Percentiles rank a stretch among this genome's conserved stretches.
phyloP scores from a whole-genome alignment of 2,797 vertebrate genomes.

The Alcedo atthis region DNA sequence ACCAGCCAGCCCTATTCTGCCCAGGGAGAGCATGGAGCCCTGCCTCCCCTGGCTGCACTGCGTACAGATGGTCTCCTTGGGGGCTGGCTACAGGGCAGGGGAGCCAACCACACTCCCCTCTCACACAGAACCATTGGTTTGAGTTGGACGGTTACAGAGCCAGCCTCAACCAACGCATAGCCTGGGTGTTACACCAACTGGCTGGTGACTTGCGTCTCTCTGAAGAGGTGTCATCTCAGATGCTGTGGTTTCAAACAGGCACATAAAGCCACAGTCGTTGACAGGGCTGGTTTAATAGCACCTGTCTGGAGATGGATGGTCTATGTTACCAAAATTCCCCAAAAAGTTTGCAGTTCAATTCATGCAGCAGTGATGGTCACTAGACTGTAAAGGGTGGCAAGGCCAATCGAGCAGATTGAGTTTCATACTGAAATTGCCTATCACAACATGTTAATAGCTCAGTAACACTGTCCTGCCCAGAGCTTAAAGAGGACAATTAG shows the following conservation, averaged over 20 bases:
- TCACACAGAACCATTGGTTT: neutral
- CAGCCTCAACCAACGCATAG: rapidly evolving
- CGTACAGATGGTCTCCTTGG: neutral
- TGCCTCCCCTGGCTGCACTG: neutral
- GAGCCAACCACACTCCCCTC: neutral
- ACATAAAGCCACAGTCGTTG: neutral
- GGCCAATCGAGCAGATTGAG: neutral
- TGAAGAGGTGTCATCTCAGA: neutral
- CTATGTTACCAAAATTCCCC: conserved; percentile 74
- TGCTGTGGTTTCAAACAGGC: neutral
- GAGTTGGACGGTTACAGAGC: neutral
- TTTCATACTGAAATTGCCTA: conserved; percentile 43
- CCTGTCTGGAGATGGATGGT: neutral
- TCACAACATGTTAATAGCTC: neutral
- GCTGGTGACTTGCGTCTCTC: rapidly evolving
- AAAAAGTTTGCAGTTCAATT: conserved; percentile 62
- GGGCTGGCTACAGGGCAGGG: neutral
- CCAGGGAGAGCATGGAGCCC: neutral
- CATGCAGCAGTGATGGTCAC: neutral
- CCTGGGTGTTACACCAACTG: rapidly evolving
- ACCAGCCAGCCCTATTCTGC: neutral
- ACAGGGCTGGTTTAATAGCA: conserved; percentile 7
- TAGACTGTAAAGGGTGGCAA: conserved; percentile 2
- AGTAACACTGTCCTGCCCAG: neutral
- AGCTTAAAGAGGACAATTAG: neutral